Conservation (phyloP, 2,888 invertebrate species). For the Drosophila melanosoma region DNA sequence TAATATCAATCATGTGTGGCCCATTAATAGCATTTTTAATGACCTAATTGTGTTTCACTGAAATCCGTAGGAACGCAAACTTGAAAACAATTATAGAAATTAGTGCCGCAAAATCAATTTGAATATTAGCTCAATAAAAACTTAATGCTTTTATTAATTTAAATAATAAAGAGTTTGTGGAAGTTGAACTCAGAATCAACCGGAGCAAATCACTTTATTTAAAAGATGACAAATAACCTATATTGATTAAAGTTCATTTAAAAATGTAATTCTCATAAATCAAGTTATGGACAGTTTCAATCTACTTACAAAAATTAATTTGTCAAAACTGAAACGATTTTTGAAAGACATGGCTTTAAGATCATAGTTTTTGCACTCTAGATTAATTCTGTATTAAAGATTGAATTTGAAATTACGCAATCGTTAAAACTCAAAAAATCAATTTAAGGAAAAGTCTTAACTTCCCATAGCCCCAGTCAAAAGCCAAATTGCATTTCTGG, state of each 20-base stretch:
- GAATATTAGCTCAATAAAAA: neutral
- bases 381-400: too few relatives aligned
- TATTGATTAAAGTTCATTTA: neutral
- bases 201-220: neutral
- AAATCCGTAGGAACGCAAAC: constrained; percentile 7
- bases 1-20: constrained; percentile 72
- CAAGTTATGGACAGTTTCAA: neutral
- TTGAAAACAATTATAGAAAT: neutral
- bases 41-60: constrained; percentile 37
- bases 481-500: too few relatives aligned
- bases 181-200: neutral
- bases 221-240: fast-evolving
- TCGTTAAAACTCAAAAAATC: too few relatives aligned
- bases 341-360: neutral
- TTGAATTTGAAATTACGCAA: too few relatives aligned
- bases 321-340: neutral
- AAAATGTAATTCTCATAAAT: neutral
- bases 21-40: constrained; percentile 50
- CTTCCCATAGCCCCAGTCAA: too few relatives aligned
- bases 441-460: too few relatives aligned
- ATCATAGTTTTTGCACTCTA: too few relatives aligned
- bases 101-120: neutral
- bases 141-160: constrained; percentile 8
- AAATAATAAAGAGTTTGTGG: neutral
- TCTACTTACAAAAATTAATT: neutral